Evolutionary conservation across 2,888 invertebrate genomes (phyloP).

Genomic region (Bellardia pandia): DNA sequence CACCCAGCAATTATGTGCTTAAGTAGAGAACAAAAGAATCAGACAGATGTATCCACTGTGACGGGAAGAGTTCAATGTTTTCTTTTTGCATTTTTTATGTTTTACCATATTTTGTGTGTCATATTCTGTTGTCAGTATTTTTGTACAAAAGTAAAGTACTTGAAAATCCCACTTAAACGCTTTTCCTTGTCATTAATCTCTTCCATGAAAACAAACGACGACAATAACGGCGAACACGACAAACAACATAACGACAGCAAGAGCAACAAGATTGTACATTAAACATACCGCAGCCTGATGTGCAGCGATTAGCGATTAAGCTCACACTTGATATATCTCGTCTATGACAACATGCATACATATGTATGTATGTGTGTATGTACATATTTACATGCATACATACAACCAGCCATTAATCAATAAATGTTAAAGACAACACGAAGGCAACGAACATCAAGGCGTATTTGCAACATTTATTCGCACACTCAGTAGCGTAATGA

Average conservation of each 20-base stretch:
- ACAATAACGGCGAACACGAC: constrained; percentile 14
- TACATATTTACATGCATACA: neutral
- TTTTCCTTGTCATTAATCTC: constrained; percentile 57
- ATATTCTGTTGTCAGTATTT: neutral
- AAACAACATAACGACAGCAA: neutral
- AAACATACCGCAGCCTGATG: constrained; percentile 36
- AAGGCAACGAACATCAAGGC: neutral
- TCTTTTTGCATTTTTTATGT: neutral
- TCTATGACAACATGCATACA: neutral
- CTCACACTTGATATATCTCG: constrained; percentile 9
- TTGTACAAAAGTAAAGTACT: constrained; percentile 35
- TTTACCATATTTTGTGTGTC: neutral
- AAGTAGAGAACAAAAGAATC: constrained; percentile 18
- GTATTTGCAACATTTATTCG: constrained; percentile 26
- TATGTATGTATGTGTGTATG: neutral
- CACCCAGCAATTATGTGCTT: constrained; percentile 23
- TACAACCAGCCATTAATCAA: constrained; percentile 45
- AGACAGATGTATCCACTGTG: neutral
- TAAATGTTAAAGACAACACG: constrained; percentile 11
- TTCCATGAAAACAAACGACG: constrained; percentile 17
- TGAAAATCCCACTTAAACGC: constrained; percentile 50
- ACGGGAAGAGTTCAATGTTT: constrained; percentile 24
- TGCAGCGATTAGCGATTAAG: constrained; percentile 42
- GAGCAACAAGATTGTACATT: neutral
- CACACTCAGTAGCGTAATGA: neutral